phyloP scores from a whole-genome alignment of 2,888 invertebrate species.

The Prosopocoilus inquinatus region DNA sequence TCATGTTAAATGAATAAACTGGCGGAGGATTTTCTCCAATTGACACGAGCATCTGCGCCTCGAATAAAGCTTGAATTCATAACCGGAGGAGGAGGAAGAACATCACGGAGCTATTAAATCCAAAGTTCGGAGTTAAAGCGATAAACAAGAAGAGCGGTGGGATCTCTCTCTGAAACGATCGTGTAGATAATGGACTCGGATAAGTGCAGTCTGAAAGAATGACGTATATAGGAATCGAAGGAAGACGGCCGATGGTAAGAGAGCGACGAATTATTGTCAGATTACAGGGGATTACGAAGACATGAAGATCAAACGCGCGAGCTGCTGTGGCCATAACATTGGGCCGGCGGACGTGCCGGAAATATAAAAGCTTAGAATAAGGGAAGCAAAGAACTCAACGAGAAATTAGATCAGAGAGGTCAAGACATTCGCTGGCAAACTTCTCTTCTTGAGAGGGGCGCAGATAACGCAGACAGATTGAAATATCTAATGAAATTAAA shows the following conservation, averaged over 20 bases:
- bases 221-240: conserved; percentile 21
- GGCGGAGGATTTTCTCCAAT: background rate
- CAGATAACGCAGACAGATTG: conserved; percentile 42
- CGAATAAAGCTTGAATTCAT: conserved; percentile 3
- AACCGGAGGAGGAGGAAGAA: conserved; percentile 2
- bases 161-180: conserved; percentile 24
- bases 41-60: background rate
- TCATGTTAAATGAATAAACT: background rate
- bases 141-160: conserved; percentile 13
- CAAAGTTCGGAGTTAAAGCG: conserved; percentile 8
- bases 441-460: conserved; percentile 18
- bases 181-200: conserved; percentile 26
- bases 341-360: conserved; percentile 11
- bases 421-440: conserved; percentile 27
- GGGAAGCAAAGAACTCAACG: conserved; percentile 28
- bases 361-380: conserved; percentile 31
- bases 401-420: conserved; percentile 35
- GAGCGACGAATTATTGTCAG: conserved; percentile 35
- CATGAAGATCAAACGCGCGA: conserved; percentile 35
- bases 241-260: conserved; percentile 16
- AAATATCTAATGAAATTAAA: conserved; percentile 46
- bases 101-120: conserved; percentile 1
- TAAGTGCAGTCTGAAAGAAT: conserved; percentile 24
- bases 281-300: conserved; percentile 35
- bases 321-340: conserved; percentile 11